phyloP scores from a whole-genome alignment of 2,797 vertebrate species.

The Phataginus tetradactyla region DNA sequence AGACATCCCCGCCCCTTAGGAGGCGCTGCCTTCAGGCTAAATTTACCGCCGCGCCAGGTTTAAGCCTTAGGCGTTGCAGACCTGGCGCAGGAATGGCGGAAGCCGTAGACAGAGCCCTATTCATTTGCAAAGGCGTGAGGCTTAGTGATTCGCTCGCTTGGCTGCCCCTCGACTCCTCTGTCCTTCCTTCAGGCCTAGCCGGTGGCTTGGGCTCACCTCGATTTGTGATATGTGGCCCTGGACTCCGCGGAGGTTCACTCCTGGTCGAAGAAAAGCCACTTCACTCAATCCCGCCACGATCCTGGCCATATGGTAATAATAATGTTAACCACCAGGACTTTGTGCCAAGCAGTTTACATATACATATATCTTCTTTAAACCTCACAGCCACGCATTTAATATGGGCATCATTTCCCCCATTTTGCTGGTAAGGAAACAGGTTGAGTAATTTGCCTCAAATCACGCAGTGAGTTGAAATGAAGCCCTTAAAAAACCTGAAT shows the following conservation, averaged over 20 bases:
- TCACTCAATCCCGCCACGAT: constrained; percentile 10
- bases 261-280: neutral
- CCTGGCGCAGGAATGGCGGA: constrained; percentile 60
- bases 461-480: constrained; percentile 48
- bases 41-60: constrained; percentile 73
- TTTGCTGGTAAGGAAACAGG: constrained; percentile 64
- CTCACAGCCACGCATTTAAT: neutral
- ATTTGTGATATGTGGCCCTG: neutral
- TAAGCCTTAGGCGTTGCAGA: constrained; percentile 75
- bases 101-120: constrained; percentile 68
- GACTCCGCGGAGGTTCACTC: neutral
- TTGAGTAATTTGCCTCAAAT: constrained; percentile 44
- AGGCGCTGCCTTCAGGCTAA: constrained; percentile 76
- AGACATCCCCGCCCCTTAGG: constrained; percentile 63
- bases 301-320: constrained; percentile 44
- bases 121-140: constrained; percentile 69
- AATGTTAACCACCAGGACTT: constrained; percentile 15
- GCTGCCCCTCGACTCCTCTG: neutral
- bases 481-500: constrained; percentile 51
- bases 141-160: constrained; percentile 5
- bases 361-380: neutral
- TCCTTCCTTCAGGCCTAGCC: constrained; percentile 53
- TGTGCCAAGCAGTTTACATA: constrained; percentile 28
- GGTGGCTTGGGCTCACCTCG: neutral
- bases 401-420: constrained; percentile 20